Base-by-base conservation (phyloP, 2,797 vertebrate genomes). In the Gobio occitaniae region DNA sequence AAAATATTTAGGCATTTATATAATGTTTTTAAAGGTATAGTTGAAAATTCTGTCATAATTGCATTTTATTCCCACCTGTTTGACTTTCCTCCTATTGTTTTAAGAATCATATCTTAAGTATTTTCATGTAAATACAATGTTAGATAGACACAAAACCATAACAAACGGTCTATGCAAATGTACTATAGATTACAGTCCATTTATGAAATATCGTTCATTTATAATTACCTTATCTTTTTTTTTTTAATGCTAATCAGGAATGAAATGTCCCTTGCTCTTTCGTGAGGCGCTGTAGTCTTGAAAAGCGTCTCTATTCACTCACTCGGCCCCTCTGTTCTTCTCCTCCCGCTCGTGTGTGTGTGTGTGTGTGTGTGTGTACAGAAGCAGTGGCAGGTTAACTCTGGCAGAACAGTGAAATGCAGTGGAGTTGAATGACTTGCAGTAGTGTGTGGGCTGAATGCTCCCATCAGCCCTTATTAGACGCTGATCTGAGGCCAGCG, bases 381-480 rank as follows among this genome's bases (percentile, higher is more conserved):
- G 68, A 50, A 36, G 47, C n/a, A 63, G 61, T 32, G 61, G 61
- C 59, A 76, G 61, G 61, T 68, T 76, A 83, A 75, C 61, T 68
- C 32, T 54, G 50, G 21, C 61, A 77, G 19, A 54, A 15, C 41
- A 65, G 59, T 65, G 77, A 78, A 8, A 78, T 56, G 21, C 74
- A 76, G 54, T 38, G 16, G 25, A 66, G 75, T 16, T 77, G 75
- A 77, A 25, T 77, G 54, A 41, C n/a, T 38, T 47, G 56, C 56
- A 29, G 41, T 11, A 47, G 29, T 66, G 78, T 66, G 78, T 80
- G 78, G 78, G 78, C 47, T 38, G 63, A 80, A 50, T 32, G 59
- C 61, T 68, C 47, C 78, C 75, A 79, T 79, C 78, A 80, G 61
- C 78, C 63, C 78, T 68, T 79, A 79, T 79, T 79, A 79, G 41